Base-by-base conservation (phyloP, 1,140 invertebrate species). In the Eupristina koningsbergeri region DNA sequence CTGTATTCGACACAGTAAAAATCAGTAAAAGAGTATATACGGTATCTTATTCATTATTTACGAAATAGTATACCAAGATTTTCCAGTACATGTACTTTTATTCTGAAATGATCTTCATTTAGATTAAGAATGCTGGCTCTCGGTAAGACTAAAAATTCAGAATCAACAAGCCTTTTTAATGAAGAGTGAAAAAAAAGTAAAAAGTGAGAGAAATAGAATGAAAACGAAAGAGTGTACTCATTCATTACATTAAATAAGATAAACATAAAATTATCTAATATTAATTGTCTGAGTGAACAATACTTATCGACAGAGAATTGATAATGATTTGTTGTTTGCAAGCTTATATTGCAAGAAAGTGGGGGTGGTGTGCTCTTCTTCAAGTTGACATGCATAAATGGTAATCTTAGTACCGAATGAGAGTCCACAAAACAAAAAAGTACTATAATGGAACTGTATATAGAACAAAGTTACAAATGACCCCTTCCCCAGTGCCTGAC, bases 391-490 rank as follows among this genome's bases (percentile, higher is more conserved):
- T 69, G 36, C 26, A 31, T 26, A 74, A 11, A 47, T n/a, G 71
- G 41, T 36, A 22, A 74, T 11, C 0, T 1, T 26, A 47, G 36
- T 71, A 63, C 34, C 67, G n/a, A 80, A 34, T 34, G 29, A 53
- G 80, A 67, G 8, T 58, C 19, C 78, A 34, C 50, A 39, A 41
- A 58, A 80, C 71, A 29, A 80, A 41, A 36, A 74, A 69, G n/a
- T 41, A 76, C 45, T 67, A 69, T 80, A 34, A 13, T 73, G 74
- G 53, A 61, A 36, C 6, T 73, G 26, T 64, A 13, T 53, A 64
- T 39, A 81, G 34, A 67, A 45, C 58, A 22, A 15, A 64, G 47
- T 85, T 81, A 84, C 67, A 86, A 83, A 86, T 86, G 83, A 73
- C 77, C 71, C 29, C 39, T 39, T n/a, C 41, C 53, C 47, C 13